phyloP scores from a whole-genome alignment of 1,140 invertebrate genomes.

The Drosophila nannoptera region DNA sequence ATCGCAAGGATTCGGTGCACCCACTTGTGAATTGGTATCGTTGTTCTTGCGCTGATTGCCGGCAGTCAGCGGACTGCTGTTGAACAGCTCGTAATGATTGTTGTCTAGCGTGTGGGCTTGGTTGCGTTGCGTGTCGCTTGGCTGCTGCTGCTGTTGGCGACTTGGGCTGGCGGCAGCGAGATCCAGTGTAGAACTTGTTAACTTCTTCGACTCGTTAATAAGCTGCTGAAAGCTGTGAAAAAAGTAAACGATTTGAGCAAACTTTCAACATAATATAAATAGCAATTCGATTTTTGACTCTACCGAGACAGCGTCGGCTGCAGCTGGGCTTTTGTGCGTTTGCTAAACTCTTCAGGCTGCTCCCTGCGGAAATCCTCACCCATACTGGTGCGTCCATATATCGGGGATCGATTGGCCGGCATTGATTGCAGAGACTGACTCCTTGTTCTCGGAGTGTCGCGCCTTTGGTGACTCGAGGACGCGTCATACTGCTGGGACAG shows the following conservation, averaged over 20 bases:
- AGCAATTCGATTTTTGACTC: not conserved
- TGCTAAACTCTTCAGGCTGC: conserved; percentile 20
- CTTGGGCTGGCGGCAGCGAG: not conserved
- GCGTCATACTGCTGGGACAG: conserved; percentile 19
- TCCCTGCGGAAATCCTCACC: conserved; percentile 21
- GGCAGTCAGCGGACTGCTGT: conserved; percentile 51
- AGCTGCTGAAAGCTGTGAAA: conserved; percentile 34
- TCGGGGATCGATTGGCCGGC: not conserved
- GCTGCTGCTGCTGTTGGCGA: conserved; percentile 2
- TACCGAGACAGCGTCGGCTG: conserved; percentile 29
- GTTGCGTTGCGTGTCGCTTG: conserved; percentile 5
- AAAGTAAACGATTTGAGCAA: not conserved
- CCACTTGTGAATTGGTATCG: conserved; percentile 15
- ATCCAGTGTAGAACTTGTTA: conserved; percentile 36
- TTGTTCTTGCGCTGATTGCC: conserved; percentile 15
- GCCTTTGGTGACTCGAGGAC: not conserved
- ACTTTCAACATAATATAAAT: not conserved
- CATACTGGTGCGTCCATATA: conserved; percentile 4
- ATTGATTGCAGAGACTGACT: conserved; percentile 10
- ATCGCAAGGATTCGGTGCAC: not conserved
- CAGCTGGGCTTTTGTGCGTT: conserved; percentile 21
- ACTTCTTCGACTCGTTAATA: conserved; percentile 13
- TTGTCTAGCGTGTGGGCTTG: conserved; percentile 31
- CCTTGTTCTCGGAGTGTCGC: conserved; percentile 27
- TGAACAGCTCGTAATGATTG: conserved; percentile 49